Conservation (phyloP, 2,888 invertebrate genomes). For the Pseudanteris insignis region DNA sequence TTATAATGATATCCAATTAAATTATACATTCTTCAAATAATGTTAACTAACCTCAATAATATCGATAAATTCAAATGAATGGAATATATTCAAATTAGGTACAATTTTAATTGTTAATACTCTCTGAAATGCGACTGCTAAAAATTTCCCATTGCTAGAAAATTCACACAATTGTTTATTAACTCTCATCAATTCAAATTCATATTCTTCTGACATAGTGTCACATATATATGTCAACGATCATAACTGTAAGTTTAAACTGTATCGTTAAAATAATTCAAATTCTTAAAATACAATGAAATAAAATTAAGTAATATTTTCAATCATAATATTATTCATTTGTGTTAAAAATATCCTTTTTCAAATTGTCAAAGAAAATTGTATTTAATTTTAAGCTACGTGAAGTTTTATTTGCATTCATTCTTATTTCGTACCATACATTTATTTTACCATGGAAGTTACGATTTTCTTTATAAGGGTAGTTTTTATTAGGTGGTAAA, state of each 20-base stretch:
- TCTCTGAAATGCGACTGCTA: conserved; percentile 31
- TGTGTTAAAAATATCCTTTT: neutral
- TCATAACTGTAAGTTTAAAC: too few relatives aligned
- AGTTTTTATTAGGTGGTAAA: too few relatives aligned
- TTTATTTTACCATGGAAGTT: too few relatives aligned
- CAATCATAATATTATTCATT: neutral
- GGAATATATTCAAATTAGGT: conserved; percentile 41
- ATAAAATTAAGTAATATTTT: neutral
- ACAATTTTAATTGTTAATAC: conserved; percentile 26
- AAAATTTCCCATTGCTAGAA: conserved; percentile 30
- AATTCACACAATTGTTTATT: conserved; percentile 39
- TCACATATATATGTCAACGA: too few relatives aligned
- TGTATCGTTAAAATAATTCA: too few relatives aligned
- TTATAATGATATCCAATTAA: too few relatives aligned
- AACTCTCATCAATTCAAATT: conserved; percentile 22
- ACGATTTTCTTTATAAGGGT: too few relatives aligned
- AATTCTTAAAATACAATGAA: neutral
- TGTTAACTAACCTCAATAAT: conserved; percentile 60
- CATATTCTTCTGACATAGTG: conserved; percentile 23
- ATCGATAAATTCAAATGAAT: conserved; percentile 53
- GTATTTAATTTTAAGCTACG: too few relatives aligned
- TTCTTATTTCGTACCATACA: too few relatives aligned
- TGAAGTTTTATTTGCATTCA: too few relatives aligned
- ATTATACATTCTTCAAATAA: too few relatives aligned
- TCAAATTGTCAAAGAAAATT: too few relatives aligned